A percentile compares a stretch with the other conserved stretches of the same genome.
Evolutionary conservation across 2,888 invertebrate species (phyloP).

Genomic region (Amblyjoppa fuscipennis): DNA sequence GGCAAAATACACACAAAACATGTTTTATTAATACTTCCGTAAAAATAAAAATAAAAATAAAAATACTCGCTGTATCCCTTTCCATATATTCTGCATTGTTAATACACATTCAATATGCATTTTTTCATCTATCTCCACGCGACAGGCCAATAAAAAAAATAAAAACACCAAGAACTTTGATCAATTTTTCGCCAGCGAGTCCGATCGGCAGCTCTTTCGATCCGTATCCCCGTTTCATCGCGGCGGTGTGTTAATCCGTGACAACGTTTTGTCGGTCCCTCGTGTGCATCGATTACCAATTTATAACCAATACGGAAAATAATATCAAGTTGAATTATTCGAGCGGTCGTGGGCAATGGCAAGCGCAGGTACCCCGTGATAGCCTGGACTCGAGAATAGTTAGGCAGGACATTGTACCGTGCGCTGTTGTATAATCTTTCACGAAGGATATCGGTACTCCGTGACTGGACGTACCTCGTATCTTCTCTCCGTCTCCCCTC

Average conservation of each 20-base stretch:
- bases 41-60: neutral
- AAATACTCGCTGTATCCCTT: neutral
- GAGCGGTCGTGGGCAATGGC: constrained; percentile 12
- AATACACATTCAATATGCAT: neutral
- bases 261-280: constrained; percentile 14
- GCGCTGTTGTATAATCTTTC: constrained; percentile 55
- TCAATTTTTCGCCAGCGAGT: constrained; percentile 21
- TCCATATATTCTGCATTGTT: neutral
- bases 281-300: constrained; percentile 49
- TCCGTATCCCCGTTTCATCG: neutral
- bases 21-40: neutral
- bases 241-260: constrained; percentile 8
- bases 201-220: neutral
- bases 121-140: neutral
- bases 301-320: constrained; percentile 46
- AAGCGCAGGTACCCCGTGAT: constrained; percentile 47
- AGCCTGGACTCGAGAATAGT: neutral
- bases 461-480: constrained; percentile 49
- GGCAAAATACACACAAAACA: neutral
- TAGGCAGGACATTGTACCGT: constrained; percentile 43
- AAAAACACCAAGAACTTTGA: neutral
- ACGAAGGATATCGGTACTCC: constrained; percentile 54
- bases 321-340: constrained; percentile 56
- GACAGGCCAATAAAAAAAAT: neutral
- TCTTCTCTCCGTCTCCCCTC: neutral